Base-by-base conservation (phyloP, 2,797 vertebrate genomes). In the Luscinia luscinia region DNA sequence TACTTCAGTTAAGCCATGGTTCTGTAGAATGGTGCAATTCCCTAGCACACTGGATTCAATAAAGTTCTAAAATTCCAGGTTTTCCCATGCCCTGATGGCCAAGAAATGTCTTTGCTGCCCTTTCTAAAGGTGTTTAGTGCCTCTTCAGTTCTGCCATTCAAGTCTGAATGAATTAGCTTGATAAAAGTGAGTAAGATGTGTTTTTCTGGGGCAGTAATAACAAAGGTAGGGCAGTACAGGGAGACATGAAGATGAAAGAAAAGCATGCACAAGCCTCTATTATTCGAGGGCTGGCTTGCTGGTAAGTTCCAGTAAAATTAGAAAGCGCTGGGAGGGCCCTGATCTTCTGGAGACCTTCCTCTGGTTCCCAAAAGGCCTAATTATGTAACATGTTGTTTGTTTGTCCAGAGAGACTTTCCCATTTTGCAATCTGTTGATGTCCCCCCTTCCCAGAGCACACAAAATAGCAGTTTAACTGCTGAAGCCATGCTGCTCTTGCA, bases 301-400 rank as follows among this genome's bases (percentile, higher is more conserved):
- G 51, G 80, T 80, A 85, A 90, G 69, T 69, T 51, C 58, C 46
- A 66, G 52, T 63, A 89, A 93, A 93, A 96, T 91, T 66, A 90
- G 87, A 82, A 87, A 91, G 83, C 1, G 0, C 61, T 89, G 63
- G 49, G 84, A 94, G 73, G 58, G 41, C 72, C 69, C 72, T 66
- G 76, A 66, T 94, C 73, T 90, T 93, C 58, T 88, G 85, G 82
- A 97, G 92, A 89, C 46, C 61, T 90, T 78, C 75, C 68, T 68
- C 67, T 11, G 10, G 51, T 66, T 95, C 92, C 91, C 87, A 59
- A 62, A 75, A 87, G 67, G 79, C 76, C 73, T 51, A 46, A 26
- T 96, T 96, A 94, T 2, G 3, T 96, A 96, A 95, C n/a, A 1
- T 70, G 59, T 92, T 96, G 64, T 92, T 96, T 91, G 66, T 81